Base-by-base conservation (phyloP, 2,113 vertebrate species). In the Nyctibius bracteatus region DNA sequence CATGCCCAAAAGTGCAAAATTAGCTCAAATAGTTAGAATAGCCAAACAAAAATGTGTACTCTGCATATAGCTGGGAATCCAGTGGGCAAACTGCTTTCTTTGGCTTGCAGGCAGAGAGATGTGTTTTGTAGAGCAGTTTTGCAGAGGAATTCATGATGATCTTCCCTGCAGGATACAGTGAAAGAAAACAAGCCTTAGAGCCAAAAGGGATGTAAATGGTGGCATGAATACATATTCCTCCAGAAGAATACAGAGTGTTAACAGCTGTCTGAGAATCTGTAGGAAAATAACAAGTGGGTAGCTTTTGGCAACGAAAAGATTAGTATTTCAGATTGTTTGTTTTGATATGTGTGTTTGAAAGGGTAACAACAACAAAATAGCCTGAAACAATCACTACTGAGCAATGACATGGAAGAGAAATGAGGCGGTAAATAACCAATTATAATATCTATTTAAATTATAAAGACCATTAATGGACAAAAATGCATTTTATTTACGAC, bases 1-100 rank as follows among this genome's bases (percentile, higher is more conserved):
- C 85, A 16, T 67, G 58, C 86, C 52, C 43, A 77, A 77, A 88
- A 86, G 67, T 27, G 28, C 75, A 86, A 89, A 86, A 79, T 88
- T 93, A 82, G 80, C 51, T 83, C 66, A 74, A 82, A 79, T 79
- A 92, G 63, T 77, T 81, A 66, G 62, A 70, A 83, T 35, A 93
- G 57, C 20, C 25, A 62, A 80, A 80, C 8, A 73, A 89, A 94
- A 74, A 86, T 58, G 51, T 43, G 35, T 24, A 82, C 57, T 79
- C 65, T 79, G 43, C 77, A 89, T 89, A 86, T 86, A 86, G 85
- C 41, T 67, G 43, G 72, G 91, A 89, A 95, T 89, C 57, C 77
- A 89, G 88, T 66, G 72, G 72, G 62, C 23, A 93, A 83, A 35
- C 44, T 83, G 91, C 77, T 96, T 94, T 22, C 37, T 95, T 93